Conservation (phyloP, 2,113 vertebrate species). For the Cynopterus brachyotis region DNA sequence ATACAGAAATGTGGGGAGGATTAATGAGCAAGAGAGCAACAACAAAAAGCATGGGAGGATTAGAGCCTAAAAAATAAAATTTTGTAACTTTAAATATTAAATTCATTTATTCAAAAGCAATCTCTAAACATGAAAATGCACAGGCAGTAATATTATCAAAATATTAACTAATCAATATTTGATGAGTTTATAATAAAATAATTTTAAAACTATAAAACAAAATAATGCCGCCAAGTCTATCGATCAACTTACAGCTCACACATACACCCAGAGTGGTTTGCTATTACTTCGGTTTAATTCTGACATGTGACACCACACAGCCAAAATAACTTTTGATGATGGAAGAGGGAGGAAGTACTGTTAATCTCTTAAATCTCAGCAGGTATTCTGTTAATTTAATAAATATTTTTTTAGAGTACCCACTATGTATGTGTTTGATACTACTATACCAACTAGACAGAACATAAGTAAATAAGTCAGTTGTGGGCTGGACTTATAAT, state of each 20-base stretch:
- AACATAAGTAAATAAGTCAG: not conserved
- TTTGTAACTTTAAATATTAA: slow-evolving; percentile 11
- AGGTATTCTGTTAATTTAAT: not conserved
- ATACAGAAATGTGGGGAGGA: not conserved
- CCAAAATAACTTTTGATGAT: not conserved
- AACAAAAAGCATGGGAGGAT: not conserved
- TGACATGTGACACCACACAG: not conserved
- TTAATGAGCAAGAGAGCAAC: not conserved
- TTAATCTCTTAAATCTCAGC: not conserved
- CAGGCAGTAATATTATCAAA: not conserved
- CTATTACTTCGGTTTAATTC: not conserved
- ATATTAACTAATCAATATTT: not conserved
- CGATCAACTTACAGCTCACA: not conserved
- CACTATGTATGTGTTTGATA: not conserved
- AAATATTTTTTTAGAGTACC: not conserved
- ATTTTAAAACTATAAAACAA: not conserved
- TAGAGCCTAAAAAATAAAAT: not conserved
- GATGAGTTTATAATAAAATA: not conserved
- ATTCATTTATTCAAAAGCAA: not conserved
- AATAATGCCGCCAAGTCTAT: not conserved
- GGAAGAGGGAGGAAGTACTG: not conserved
- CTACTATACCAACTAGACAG: not conserved
- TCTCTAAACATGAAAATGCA: not conserved
- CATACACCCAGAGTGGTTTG: not conserved
- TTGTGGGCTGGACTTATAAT: not conserved